phyloP scores from a whole-genome alignment of 2,888 invertebrate genomes.

The Caenorhabditis sp. region DNA sequence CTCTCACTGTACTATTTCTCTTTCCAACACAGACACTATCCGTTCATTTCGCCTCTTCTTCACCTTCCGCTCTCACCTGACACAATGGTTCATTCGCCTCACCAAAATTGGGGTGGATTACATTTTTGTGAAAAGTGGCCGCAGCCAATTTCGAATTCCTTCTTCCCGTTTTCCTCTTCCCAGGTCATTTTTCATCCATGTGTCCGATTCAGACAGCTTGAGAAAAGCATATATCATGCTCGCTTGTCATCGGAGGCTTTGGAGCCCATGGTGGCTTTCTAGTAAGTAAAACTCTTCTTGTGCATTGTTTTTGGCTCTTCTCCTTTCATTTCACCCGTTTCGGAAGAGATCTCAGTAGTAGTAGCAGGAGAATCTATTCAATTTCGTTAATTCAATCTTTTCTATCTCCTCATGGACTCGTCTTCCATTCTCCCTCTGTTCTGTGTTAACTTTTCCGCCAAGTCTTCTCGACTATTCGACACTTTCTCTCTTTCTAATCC shows the following conservation, averaged over 20 bases:
- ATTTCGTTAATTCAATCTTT: slow-evolving; percentile 62
- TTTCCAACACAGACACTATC: slow-evolving; percentile 35
- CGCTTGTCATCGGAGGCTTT: slow-evolving; percentile 46
- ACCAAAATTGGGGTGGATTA: slow-evolving; percentile 45
- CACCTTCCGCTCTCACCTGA: slow-evolving; percentile 45
- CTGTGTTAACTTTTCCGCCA: slow-evolving; percentile 36
- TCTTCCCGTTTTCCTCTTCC: slow-evolving; percentile 8
- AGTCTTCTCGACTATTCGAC: slow-evolving; percentile 16
- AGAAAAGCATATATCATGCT: slow-evolving; percentile 51
- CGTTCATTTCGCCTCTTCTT: slow-evolving; percentile 32
- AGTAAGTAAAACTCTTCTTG: slow-evolving; percentile 32
- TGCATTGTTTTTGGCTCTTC: slow-evolving; percentile 14
- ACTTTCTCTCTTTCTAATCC: slow-evolving; percentile 53
- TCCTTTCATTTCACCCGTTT: slow-evolving; percentile 32
- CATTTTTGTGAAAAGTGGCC: slow-evolving; percentile 1
- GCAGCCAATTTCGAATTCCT: slow-evolving; percentile 35
- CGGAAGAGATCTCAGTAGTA: slow-evolving; percentile 15
- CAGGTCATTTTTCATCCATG: slow-evolving; percentile 54
- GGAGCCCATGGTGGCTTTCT: slow-evolving; percentile 3
- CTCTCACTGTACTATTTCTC: slow-evolving; percentile 15
- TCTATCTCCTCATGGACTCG: slow-evolving; percentile 26
- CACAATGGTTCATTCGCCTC: slow-evolving; percentile 44
- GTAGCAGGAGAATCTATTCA: slow-evolving; percentile 38
- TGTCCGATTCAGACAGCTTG: slow-evolving; percentile 11
- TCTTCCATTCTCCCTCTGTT: slow-evolving; percentile 36